Percentiles rank a stretch among this genome's conserved stretches.
Conservation (phyloP, 2,113 vertebrate species). For the Lethenteron reissneri region DNA sequence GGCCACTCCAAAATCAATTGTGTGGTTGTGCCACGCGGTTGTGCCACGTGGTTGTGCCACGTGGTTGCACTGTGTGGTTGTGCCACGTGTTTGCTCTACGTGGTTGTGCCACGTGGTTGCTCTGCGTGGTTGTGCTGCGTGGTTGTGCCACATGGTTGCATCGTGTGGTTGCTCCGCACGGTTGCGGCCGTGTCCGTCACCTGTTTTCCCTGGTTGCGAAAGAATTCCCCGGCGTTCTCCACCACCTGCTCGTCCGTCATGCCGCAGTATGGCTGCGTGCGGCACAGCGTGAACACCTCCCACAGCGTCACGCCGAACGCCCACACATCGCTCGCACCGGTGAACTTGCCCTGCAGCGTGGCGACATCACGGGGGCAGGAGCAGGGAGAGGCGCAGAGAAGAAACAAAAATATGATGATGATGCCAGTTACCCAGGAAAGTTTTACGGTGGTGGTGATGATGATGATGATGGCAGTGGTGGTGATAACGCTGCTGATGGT, state of each 20-base stretch:
- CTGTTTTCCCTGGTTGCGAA: conserved; percentile 52
- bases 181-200: conserved; percentile 15
- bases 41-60: neutral
- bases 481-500: no score
- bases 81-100: no score
- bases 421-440: no score
- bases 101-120: neutral
- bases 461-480: no score
- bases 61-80: neutral
- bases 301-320: conserved; percentile 49
- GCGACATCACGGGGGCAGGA: neutral
- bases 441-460: no score
- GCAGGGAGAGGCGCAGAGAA: no score
- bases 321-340: conserved; percentile 48
- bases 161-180: neutral
- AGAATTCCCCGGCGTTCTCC: conserved; percentile 55
- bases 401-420: no score
- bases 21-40: neutral
- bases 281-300: conserved; percentile 55
- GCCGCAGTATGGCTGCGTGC: conserved; percentile 49
- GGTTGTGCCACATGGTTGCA: neutral
- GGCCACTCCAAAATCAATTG: no score
- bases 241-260: conserved; percentile 53
- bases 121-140: neutral
- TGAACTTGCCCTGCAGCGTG: conserved; percentile 40